These are phyloP conservation scores for Ahaetulla prasina DNA, from an alignment of 2,113 vertebrate species.

Conservation along the genomic window DNA sequence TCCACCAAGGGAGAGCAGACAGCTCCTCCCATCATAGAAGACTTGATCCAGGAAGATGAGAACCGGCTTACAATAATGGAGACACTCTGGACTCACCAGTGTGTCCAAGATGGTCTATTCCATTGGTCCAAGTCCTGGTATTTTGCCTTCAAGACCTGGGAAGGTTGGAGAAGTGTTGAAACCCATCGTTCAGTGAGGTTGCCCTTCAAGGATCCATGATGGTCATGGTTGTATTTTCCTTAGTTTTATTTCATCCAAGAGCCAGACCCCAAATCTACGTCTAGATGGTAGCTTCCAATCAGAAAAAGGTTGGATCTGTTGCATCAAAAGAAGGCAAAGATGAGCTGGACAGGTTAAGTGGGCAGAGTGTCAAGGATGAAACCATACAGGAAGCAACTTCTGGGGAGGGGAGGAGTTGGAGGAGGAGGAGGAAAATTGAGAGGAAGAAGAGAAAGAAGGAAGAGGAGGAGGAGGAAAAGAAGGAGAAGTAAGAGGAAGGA, in stretches of 20 bases:
- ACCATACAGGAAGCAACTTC: not conserved
- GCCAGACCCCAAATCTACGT: not conserved
- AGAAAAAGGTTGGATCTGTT: not conserved
- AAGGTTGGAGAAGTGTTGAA: not conserved
- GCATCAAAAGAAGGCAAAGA: not conserved
- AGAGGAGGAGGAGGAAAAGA: too few relatives aligned
- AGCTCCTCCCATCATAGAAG: constrained; percentile 54
- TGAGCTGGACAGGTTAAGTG: not conserved
- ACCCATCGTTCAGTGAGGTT: not conserved
- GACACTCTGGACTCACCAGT: not conserved
- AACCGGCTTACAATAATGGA: not conserved
- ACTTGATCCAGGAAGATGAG: accelerated
- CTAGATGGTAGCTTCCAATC: too few relatives aligned
- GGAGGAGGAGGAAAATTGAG: too few relatives aligned
- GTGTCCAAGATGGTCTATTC: not conserved
- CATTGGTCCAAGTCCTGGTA: not conserved
- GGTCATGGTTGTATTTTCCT: not conserved
- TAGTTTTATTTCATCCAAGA: not conserved
- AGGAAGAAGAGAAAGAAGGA: too few relatives aligned
- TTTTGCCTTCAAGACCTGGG: not conserved
- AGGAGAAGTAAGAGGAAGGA: too few relatives aligned
- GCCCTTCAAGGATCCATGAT: not conserved
- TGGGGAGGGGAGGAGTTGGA: not conserved
- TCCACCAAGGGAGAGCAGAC: constrained; percentile 68
- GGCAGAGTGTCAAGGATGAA: not conserved